phyloP scores from a whole-genome alignment of 2,888 invertebrate genomes.

The Spialia ferax region DNA sequence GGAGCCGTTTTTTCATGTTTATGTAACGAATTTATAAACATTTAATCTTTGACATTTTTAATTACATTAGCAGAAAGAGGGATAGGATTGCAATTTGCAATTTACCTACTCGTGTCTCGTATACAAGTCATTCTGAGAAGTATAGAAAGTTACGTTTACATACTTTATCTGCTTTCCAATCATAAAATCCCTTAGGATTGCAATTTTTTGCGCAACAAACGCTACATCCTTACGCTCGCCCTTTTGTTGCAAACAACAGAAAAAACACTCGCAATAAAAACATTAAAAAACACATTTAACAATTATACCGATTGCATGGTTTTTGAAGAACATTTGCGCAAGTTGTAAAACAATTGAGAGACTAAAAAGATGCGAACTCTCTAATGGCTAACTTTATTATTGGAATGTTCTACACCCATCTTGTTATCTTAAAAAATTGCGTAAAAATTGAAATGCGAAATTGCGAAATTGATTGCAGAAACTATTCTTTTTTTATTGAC shows the following conservation, averaged over 20 bases:
- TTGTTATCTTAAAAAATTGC: conserved; percentile 17
- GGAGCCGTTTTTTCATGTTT: no score
- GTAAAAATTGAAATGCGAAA: no score
- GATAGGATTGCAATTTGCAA: no score
- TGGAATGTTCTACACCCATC: neutral
- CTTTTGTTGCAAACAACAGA: conserved; percentile 48
- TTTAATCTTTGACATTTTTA: no score
- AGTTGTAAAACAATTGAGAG: conserved; percentile 28
- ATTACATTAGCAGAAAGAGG: no score
- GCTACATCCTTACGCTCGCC: conserved; percentile 13
- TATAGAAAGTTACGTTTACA: conserved; percentile 24
- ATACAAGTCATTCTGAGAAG: conserved; percentile 31
- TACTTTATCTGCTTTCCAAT: conserved; percentile 31
- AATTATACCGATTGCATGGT: neutral
- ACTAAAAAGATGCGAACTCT: neutral
- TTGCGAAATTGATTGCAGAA: no score
- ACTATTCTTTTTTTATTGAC: neutral
- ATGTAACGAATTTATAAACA: no score
- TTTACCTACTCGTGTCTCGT: no score
- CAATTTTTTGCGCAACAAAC: conserved; percentile 40
- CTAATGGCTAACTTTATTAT: conserved; percentile 6
- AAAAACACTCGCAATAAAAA: conserved; percentile 52
- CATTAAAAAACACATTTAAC: conserved; percentile 44
- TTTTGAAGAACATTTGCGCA: conserved; percentile 34
- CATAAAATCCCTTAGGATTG: conserved; percentile 33